Evolutionary conservation across 2,888 invertebrate species (phyloP).

Genomic region (Meloe dianella): DNA sequence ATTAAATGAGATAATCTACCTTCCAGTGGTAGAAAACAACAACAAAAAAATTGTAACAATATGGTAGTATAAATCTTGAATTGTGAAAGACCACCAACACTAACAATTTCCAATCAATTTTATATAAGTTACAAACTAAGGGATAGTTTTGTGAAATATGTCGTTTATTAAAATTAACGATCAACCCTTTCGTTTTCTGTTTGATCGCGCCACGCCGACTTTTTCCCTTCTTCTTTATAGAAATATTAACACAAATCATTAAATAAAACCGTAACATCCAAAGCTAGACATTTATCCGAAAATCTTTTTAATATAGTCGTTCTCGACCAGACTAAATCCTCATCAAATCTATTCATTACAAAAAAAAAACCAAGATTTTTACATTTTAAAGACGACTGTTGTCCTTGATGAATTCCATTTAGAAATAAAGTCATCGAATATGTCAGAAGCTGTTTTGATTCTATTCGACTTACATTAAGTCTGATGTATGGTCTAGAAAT

Average conservation of each 20-base stretch:
- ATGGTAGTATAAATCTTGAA: slow-evolving; percentile 12
- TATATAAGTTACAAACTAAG: neutral
- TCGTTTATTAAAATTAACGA: neutral
- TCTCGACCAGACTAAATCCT: neutral
- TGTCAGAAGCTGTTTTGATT: neutral
- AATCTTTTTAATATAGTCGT: slow-evolving; percentile 8
- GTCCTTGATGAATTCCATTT: neutral
- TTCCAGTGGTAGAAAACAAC: slow-evolving; percentile 2
- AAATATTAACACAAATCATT: slow-evolving; percentile 2
- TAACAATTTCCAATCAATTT: slow-evolving; percentile 3
- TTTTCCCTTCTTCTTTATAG: neutral
- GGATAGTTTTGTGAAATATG: neutral
- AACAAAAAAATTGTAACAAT: neutral
- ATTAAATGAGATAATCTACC: neutral
- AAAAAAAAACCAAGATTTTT: neutral
- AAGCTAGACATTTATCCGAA: slow-evolving; percentile 8
- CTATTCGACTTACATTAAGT: neutral
- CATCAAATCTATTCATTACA: neutral
- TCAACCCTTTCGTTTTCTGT: neutral
- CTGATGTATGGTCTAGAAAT: slow-evolving; percentile 8
- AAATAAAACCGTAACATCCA: neutral
- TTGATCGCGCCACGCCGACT: neutral
- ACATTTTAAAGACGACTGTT: neutral
- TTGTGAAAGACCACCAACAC: slow-evolving; percentile 3
- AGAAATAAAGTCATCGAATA: slow-evolving; percentile 11